Conservation (phyloP, 64 coral and sea anemone species). For the Catalaphyllia jardinei region DNA sequence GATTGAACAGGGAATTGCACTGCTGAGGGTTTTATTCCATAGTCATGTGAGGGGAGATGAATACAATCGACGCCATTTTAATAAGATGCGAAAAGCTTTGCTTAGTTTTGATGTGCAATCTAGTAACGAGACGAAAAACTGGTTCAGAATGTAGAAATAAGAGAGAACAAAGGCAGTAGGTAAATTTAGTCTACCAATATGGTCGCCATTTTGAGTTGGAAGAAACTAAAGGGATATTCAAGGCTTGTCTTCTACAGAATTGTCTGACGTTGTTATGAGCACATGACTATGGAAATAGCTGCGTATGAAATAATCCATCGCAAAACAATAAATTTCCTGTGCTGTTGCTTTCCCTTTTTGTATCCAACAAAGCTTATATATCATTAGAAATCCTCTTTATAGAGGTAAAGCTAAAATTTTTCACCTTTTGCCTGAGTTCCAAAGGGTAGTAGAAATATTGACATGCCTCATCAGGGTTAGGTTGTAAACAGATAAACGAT, state of each 20-base stretch:
- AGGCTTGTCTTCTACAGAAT: background rate
- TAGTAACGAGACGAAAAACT: background rate
- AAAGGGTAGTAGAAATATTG: background rate
- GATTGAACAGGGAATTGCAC: background rate
- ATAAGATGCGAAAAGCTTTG: background rate
- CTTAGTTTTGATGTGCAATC: background rate
- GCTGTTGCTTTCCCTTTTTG: background rate
- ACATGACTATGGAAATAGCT: constrained; percentile 26
- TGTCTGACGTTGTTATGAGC: constrained; percentile 4
- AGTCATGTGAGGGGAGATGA: too few species aligned
- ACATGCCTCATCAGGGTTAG: background rate
- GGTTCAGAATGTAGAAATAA: background rate
- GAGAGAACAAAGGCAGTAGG: background rate
- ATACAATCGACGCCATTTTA: constrained; percentile 26
- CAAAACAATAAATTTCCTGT: background rate
- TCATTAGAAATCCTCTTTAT: background rate
- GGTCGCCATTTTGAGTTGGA: constrained; percentile 10
- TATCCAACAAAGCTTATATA: background rate
- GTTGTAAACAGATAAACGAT: background rate
- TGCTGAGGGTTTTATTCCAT: background rate
- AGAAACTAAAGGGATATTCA: background rate
- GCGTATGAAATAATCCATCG: constrained; percentile 10
- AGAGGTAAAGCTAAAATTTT: background rate
- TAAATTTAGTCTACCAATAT: background rate
- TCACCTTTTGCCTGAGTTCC: background rate